Percentiles rank a stretch among this genome's conserved stretches.
Evolutionary conservation across 1,140 invertebrate species (phyloP).

Genomic region (Propsilocerus akamusi): DNA sequence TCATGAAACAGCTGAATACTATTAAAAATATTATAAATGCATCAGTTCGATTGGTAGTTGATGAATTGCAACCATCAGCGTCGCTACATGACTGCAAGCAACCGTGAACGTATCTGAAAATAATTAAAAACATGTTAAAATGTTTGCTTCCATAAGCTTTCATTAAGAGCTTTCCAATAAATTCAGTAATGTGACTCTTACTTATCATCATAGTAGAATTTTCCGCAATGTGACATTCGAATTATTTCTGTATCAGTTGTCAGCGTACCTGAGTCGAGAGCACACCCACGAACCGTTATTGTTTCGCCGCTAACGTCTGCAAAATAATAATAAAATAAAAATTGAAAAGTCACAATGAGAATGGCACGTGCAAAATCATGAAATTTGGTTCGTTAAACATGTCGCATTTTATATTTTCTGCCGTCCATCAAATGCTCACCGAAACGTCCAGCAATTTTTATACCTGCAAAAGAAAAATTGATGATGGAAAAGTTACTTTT

Average conservation of each 20-base stretch:
- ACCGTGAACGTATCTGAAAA: constrained; percentile 60
- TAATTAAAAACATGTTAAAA: constrained; percentile 7
- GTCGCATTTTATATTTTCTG: neutral
- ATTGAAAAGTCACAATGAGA: neutral
- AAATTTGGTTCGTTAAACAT: neutral
- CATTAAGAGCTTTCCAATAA: neutral
- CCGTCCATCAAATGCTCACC: constrained; percentile 31
- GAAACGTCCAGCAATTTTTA: constrained; percentile 78
- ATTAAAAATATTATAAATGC: too few species aligned
- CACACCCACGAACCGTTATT: constrained; percentile 70
- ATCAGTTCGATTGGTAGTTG: too few species aligned
- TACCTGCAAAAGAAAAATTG: too few species aligned
- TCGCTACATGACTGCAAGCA: constrained; percentile 78
- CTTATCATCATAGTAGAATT: constrained; percentile 74
- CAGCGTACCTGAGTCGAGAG: constrained; percentile 77
- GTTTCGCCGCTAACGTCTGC: constrained; percentile 58
- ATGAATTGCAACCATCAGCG: constrained; percentile 60
- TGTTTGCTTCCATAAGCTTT: neutral
- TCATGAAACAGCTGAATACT: too few species aligned
- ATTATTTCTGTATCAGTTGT: constrained; percentile 87
- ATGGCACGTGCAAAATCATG: neutral
- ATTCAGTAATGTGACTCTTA: constrained; percentile 26
- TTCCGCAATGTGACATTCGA: constrained; percentile 82
- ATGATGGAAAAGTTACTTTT: too few species aligned
- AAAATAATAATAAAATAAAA: constrained; percentile 11